Conservation (phyloP, 2,113 vertebrate genomes). For the Rhinopomastus cyanomelas region DNA sequence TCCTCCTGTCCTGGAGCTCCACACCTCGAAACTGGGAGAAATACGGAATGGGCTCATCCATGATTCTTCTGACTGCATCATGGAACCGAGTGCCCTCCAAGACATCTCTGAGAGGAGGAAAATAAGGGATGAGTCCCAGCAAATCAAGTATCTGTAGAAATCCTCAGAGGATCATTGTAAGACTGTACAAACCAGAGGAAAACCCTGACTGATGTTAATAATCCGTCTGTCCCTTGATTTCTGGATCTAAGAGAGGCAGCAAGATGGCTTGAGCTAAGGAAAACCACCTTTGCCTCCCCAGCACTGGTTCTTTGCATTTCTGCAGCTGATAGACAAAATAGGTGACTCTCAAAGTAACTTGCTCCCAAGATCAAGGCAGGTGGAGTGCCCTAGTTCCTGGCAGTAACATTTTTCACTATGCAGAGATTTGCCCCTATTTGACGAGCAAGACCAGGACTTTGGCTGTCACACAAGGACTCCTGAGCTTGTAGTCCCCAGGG, state of each 20-base stretch:
- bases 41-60: slow-evolving; percentile 76
- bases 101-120: slow-evolving; percentile 73
- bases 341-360: not conserved
- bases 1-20: not conserved
- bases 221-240: not conserved
- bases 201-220: not conserved
- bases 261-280: not conserved
- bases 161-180: not conserved
- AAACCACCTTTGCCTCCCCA: not conserved
- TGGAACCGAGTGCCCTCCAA: slow-evolving; percentile 82
- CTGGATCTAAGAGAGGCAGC: not conserved
- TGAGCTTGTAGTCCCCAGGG: not conserved
- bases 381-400: not conserved
- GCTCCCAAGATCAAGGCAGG: not conserved
- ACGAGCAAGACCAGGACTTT: not conserved
- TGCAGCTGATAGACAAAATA: not conserved
- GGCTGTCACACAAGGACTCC: not conserved
- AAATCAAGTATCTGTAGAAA: not conserved
- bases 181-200: not conserved
- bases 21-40: slow-evolving; percentile 73
- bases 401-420: not conserved
- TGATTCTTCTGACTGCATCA: slow-evolving; percentile 52
- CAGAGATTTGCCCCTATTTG: not conserved
- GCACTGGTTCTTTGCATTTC: not conserved
- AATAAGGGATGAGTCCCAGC: not conserved